Percentiles rank a stretch among this genome's conserved stretches.
Evolutionary conservation across 2,797 vertebrate species (phyloP).

Genomic region (Vultur gryphus): DNA sequence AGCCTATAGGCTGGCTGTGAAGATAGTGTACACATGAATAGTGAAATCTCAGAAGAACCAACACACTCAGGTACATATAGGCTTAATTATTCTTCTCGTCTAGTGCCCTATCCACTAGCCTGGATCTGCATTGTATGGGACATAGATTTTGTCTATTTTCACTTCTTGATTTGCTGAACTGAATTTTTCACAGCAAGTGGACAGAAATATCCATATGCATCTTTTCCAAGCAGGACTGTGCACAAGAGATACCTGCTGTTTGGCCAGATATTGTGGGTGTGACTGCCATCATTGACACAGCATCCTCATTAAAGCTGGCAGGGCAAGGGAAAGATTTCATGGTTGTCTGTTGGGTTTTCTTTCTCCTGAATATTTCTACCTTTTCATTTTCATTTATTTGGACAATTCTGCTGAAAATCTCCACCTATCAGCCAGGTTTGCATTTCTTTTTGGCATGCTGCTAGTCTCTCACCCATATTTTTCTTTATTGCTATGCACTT

Average conservation of each 20-base stretch:
- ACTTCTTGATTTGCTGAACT: background rate
- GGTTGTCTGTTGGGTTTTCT: background rate
- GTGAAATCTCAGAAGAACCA: background rate
- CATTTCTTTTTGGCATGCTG: background rate
- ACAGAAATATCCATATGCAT: background rate
- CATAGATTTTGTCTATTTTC: background rate
- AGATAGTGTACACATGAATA: background rate
- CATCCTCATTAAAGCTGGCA: background rate
- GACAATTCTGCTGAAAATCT: background rate
- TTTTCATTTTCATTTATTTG: background rate
- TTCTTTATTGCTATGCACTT: background rate
- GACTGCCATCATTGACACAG: background rate
- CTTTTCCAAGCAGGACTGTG: background rate
- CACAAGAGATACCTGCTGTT: background rate
- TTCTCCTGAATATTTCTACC: background rate
- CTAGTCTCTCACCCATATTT: background rate
- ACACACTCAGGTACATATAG: background rate
- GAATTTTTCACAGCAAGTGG: background rate
- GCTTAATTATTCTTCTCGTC: background rate
- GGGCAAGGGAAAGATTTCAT: background rate
- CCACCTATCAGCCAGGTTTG: background rate
- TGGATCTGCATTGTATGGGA: background rate
- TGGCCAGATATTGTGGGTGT: background rate
- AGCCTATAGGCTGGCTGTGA: background rate
- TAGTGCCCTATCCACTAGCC: background rate